Conservation (phyloP, 2,797 vertebrate genomes). For the Paratrypauchen microcephalus region DNA sequence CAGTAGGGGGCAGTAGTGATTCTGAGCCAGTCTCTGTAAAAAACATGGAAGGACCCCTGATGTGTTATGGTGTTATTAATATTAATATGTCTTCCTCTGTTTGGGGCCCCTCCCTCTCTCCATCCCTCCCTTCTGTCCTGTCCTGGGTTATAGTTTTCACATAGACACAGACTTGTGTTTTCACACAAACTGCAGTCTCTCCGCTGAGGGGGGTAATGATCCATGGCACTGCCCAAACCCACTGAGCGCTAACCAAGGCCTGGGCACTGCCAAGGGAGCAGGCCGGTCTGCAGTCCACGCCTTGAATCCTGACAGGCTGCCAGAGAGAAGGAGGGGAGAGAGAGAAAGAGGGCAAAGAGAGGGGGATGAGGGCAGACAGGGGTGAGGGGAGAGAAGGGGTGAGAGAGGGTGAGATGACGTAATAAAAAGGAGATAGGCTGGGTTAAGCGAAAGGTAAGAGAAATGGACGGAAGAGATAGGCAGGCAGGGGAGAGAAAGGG, state of each 20-base stretch:
- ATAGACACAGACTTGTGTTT: constrained; percentile 4
- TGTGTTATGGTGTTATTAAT: constrained; percentile 73
- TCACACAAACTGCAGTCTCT: constrained; percentile 37
- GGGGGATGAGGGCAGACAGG: background rate
- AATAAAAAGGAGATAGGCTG: too few species aligned
- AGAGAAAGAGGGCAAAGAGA: background rate
- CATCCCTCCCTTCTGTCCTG: constrained; percentile 34
- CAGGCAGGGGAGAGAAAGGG: too few species aligned
- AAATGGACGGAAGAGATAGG: background rate
- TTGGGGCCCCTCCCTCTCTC: constrained; percentile 17
- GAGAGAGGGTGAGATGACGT: background rate
- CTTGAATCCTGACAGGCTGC: constrained; percentile 48
- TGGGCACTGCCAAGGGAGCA: constrained; percentile 56
- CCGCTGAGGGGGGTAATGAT: constrained; percentile 72
- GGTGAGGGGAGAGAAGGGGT: background rate
- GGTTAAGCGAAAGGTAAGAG: constrained; percentile 25
- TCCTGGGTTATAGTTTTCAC: constrained; percentile 25
- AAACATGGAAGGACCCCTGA: constrained; percentile 51
- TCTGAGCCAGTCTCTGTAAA: constrained; percentile 38
- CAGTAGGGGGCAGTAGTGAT: constrained; percentile 71
- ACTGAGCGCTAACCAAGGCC: constrained; percentile 60
- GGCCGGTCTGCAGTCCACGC: constrained; percentile 54
- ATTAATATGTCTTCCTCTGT: constrained; percentile 69
- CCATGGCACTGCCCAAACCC: constrained; percentile 62
- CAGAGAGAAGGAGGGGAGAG: constrained; percentile 25